These are phyloP conservation scores for Conger conger DNA, from an alignment of 2,113 vertebrate species.

Conservation along the genomic window DNA sequence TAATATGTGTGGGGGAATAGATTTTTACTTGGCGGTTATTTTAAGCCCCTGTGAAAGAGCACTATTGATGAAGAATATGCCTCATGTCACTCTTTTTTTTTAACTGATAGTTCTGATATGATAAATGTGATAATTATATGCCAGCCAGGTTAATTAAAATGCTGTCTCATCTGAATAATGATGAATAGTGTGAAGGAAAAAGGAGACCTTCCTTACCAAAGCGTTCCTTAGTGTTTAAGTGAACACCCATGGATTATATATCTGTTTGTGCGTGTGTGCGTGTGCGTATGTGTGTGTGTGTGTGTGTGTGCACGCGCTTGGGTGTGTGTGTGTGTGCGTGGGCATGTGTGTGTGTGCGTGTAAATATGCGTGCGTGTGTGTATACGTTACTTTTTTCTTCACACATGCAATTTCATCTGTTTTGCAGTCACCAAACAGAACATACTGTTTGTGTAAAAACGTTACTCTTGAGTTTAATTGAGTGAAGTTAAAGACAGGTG, in stretches of 20 bases:
- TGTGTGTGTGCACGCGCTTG: no score
- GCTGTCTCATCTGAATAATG: constrained; percentile 53
- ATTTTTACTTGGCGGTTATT: constrained; percentile 8
- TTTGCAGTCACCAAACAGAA: no score
- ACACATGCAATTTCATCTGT: no score
- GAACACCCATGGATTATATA: constrained; percentile 31
- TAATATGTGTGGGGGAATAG: constrained; percentile 1
- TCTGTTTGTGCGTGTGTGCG: not conserved
- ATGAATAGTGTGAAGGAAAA: constrained; percentile 54
- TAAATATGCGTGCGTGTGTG: no score
- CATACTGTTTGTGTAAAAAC: no score
- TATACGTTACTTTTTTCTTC: no score
- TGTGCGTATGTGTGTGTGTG: no score
- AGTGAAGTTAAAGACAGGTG: no score
- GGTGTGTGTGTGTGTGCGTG: no score
- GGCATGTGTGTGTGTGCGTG: no score
- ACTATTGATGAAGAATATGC: not conserved
- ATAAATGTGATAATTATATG: constrained; percentile 63
- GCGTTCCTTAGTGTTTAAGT: constrained; percentile 35
- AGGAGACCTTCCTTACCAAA: constrained; percentile 42
- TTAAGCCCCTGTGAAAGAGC: not conserved
- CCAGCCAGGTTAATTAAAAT: constrained; percentile 69
- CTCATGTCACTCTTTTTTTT: not conserved
- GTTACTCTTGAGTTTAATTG: no score
- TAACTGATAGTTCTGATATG: constrained; percentile 44